These are phyloP conservation scores for Pteronotus mesoamericanus DNA, from an alignment of 2,797 vertebrate species.

Conservation along the genomic window DNA sequence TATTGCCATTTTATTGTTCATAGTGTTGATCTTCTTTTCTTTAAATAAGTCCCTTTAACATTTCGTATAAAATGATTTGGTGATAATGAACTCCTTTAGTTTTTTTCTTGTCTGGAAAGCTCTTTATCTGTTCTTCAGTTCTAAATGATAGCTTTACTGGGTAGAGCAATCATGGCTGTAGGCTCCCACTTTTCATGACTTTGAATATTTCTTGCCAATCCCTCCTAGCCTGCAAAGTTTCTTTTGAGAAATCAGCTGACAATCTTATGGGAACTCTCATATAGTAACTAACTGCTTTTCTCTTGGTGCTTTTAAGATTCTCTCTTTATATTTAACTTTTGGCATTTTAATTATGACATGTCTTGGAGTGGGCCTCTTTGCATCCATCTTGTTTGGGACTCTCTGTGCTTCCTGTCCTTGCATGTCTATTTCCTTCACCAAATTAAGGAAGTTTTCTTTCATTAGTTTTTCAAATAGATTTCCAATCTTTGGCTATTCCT, in stretches of 20 bases:
- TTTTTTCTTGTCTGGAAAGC: neutral
- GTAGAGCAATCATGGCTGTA: neutral
- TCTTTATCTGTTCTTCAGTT: neutral
- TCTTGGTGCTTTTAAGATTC: neutral
- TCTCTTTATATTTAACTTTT: neutral
- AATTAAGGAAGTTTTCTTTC: neutral
- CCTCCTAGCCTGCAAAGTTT: neutral
- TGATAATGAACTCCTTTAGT: neutral
- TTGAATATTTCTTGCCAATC: neutral
- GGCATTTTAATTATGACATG: neutral
- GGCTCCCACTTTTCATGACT: neutral
- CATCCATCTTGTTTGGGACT: neutral
- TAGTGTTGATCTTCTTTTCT: neutral
- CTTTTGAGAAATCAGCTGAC: neutral
- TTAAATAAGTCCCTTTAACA: neutral
- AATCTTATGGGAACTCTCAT: neutral
- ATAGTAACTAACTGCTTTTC: neutral
- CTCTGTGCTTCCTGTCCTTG: neutral
- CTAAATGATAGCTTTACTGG: neutral
- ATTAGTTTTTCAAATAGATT: neutral
- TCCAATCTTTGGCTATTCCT: neutral
- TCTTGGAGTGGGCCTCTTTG: neutral
- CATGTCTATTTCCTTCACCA: neutral
- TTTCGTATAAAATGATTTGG: neutral
- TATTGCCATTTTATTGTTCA: neutral